A percentile compares a stretch with the other conserved stretches of the same genome.
These are phyloP conservation scores for Anas flavirostris DNA, from an alignment of 2,797 vertebrate species.

Conservation along the genomic window DNA sequence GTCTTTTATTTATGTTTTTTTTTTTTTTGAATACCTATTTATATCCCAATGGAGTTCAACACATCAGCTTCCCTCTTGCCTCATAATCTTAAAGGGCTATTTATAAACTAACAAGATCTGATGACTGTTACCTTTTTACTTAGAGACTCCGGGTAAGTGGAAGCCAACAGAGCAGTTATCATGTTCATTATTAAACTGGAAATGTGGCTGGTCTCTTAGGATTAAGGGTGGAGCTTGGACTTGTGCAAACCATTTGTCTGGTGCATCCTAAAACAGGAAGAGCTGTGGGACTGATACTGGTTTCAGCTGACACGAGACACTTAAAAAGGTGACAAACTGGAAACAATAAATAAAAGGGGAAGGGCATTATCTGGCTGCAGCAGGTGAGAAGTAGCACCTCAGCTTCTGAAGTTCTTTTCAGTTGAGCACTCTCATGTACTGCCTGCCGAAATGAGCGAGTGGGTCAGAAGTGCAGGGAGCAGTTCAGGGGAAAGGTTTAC, in stretches of 20 bases:
- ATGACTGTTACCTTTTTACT: not conserved
- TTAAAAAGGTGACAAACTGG: not conserved
- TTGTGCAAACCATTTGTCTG: not conserved
- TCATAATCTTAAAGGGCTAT: constrained; percentile 68
- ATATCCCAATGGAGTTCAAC: not conserved
- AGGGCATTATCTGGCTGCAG: not conserved
- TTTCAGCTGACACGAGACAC: not conserved
- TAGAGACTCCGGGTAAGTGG: not conserved
- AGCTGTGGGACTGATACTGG: not conserved
- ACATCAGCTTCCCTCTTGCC: constrained; percentile 14
- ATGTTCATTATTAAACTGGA: not conserved
- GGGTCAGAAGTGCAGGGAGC: not conserved
- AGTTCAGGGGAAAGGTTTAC: not conserved
- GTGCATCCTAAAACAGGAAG: not conserved
- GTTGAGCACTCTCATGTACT: not conserved
- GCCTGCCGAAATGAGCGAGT: not conserved
- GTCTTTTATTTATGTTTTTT: not conserved
- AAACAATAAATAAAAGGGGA: not conserved
- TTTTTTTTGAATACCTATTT: not conserved
- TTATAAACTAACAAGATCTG: constrained; percentile 43
- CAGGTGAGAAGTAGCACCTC: not conserved
- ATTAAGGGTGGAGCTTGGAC: constrained; percentile 15
- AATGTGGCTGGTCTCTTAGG: not conserved
- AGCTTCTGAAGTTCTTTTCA: not conserved
- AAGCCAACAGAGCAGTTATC: not conserved